Percentiles rank a stretch among this genome's conserved stretches.
These are phyloP conservation scores for Sussaba pulchella DNA, from an alignment of 2,888 invertebrate species.

Conservation along the genomic window DNA sequence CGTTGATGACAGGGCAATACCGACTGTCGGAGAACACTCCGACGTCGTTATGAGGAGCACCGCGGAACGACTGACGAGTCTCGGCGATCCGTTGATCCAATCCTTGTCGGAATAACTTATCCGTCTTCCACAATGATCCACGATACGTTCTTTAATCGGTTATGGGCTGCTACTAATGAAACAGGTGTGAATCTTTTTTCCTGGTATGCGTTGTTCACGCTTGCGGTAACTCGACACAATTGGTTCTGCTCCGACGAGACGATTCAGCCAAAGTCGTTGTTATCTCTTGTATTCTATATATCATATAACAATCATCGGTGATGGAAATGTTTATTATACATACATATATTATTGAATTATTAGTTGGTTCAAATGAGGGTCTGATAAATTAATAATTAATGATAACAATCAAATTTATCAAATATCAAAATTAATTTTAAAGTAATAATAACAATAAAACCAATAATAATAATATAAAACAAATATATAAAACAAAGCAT, in stretches of 20 bases:
- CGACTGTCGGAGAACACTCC: background rate
- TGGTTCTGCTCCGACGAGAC: background rate
- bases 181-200: background rate
- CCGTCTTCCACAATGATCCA: conserved; percentile 39
- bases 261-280: background rate
- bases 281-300: no score
- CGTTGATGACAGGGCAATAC: background rate
- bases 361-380: no score
- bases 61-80: conserved; percentile 35
- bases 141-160: conserved; percentile 34
- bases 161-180: conserved; percentile 16
- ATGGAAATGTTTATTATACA: no score
- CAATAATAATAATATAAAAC: no score
- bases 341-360: no score
- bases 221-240: background rate
- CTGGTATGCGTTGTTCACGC: background rate
- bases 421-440: no score
- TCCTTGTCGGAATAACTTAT: conserved; percentile 49
- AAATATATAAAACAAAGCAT: no score
- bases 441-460: no score
- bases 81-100: conserved; percentile 20
- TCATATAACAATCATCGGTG: no score
- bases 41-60: conserved; percentile 21
- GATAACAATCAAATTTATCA: no score
- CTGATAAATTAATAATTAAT: no score